A percentile compares a stretch with the other conserved stretches of the same genome.
These are phyloP conservation scores for Synergus itoensis DNA, from an alignment of 2,888 invertebrate species.

Conservation along the genomic window DNA sequence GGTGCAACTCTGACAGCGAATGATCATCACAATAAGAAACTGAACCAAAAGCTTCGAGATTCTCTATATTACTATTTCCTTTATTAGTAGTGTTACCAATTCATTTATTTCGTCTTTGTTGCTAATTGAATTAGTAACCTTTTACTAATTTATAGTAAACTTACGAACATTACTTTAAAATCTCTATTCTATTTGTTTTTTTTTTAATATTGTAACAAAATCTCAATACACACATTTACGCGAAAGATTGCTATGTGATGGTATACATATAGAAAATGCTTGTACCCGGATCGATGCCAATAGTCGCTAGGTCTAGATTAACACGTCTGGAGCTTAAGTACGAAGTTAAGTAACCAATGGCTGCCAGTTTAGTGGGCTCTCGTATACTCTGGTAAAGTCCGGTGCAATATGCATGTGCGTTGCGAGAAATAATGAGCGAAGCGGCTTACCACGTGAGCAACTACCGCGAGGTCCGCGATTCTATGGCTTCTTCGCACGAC, in stretches of 20 bases:
- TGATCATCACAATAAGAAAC: neutral
- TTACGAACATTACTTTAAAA: too few relatives aligned
- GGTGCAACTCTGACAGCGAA: neutral
- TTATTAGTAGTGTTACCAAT: too few relatives aligned
- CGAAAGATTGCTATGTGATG: neutral
- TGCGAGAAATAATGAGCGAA: constrained; percentile 64
- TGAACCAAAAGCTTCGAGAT: constrained; percentile 15
- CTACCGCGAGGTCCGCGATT: constrained; percentile 53
- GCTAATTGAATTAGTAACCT: too few relatives aligned
- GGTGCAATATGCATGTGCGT: constrained; percentile 59
- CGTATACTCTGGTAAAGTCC: constrained; percentile 44
- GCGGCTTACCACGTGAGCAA: constrained; percentile 58
- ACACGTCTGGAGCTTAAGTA: constrained; percentile 62
- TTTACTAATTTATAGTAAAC: too few relatives aligned
- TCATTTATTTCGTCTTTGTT: too few relatives aligned
- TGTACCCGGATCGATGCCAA: constrained; percentile 50
- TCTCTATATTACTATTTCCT: too few relatives aligned
- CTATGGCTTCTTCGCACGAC: constrained; percentile 75
- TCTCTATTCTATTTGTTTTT: too few relatives aligned
- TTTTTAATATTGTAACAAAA: too few relatives aligned
- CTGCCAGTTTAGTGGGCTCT: constrained; percentile 58
- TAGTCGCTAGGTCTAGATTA: constrained; percentile 60
- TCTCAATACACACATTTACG: too few relatives aligned
- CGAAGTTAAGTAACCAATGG: constrained; percentile 62
- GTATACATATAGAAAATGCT: neutral